A percentile compares a stretch with the other conserved stretches of the same genome.
These are phyloP conservation scores for Enteromius anoplus DNA, from an alignment of 2,797 vertebrate species.

Conservation along the genomic window DNA sequence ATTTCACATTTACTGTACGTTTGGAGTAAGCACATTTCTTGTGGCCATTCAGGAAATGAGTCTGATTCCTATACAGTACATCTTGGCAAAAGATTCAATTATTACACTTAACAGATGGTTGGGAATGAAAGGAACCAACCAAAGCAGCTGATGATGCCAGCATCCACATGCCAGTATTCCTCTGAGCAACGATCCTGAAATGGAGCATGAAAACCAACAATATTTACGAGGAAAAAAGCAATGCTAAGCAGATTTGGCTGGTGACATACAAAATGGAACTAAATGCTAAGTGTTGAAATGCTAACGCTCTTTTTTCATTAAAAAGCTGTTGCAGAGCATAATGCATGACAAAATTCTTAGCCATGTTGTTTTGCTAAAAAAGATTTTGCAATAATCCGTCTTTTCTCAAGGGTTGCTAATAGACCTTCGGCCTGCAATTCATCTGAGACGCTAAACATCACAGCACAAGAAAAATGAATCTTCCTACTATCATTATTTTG, in stretches of 20 bases:
- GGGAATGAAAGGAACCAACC: slow-evolving; percentile 34
- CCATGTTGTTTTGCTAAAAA: slow-evolving; percentile 30
- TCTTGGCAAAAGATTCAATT: slow-evolving; percentile 31
- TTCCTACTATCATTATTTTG: background rate
- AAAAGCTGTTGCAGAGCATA: background rate
- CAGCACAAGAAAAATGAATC: slow-evolving; percentile 1
- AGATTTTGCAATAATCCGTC: slow-evolving; percentile 24
- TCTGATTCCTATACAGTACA: slow-evolving; percentile 28
- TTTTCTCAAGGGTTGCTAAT: slow-evolving; percentile 19
- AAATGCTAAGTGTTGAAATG: slow-evolving; percentile 49
- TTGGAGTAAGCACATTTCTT: slow-evolving; percentile 40
- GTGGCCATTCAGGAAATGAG: slow-evolving; percentile 53
- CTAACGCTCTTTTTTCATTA: slow-evolving; percentile 45
- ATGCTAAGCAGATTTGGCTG: slow-evolving; percentile 25
- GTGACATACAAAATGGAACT: slow-evolving; percentile 50
- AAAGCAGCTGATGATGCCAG: slow-evolving; percentile 33
- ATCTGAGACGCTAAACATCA: slow-evolving; percentile 14
- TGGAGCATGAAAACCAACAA: slow-evolving; percentile 47
- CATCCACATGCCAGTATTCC: slow-evolving; percentile 37
- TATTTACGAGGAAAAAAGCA: slow-evolving; percentile 27
- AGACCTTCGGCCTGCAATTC: background rate
- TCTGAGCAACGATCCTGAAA: slow-evolving; percentile 46
- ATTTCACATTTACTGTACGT: slow-evolving; percentile 31
- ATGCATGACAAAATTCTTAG: slow-evolving; percentile 1
- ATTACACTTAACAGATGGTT: slow-evolving; percentile 54